Base-by-base conservation (phyloP, 2,113 vertebrate species). In the Rhodinocichla rosea region DNA sequence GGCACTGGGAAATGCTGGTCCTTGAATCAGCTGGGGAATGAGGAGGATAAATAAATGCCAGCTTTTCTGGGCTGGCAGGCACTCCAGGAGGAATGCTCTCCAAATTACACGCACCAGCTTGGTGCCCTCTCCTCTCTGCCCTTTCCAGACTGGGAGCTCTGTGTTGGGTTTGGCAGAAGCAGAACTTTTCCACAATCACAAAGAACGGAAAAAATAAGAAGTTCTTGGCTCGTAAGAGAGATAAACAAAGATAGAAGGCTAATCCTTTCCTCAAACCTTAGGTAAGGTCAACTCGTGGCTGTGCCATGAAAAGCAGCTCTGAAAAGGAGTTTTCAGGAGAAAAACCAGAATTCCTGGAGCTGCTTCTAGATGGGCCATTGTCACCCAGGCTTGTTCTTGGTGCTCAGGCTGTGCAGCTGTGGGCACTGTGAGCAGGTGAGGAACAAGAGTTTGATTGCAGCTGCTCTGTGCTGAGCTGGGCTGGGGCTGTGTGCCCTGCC, bases 51-150 rank as follows among this genome's bases (percentile, higher is more conserved):
- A 94, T 78, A 89, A 94, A 70, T 39, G 50, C 21, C 77, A 85
- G 37, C 50, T 6, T 67, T 95, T 80, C 23, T 47, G 83, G 78
- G 76, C 76, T 94, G 88, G 88, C 85, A 93, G 93, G 79, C 71
- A 40, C 87, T 88, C 24, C 3, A 32, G 67, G 89, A 73, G 70
- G 65, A 68, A 88, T 32, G 70, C 76, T 59, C 56, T 87, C 50
- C 35, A 91, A 80, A 74, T 93, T 13, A 21, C 47, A 89, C 77
- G 55, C 39, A 5, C 15, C 27, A 18, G 57, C 89, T 92, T 90
- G 76, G 35, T 35, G 32, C 50, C 79, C 74, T 82, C 85, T 70
- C 45, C 15, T 64, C 77, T 19, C 33, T 78, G 80, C 68, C 87
- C 92, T 73, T 69, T 70, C 69, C 17, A 1, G 28, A 24, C 59